Evolutionary conservation across 1,140 invertebrate species (phyloP), one percentile per base, ranked within the genome.

Genomic region (Brachystomella parvula): DNA sequence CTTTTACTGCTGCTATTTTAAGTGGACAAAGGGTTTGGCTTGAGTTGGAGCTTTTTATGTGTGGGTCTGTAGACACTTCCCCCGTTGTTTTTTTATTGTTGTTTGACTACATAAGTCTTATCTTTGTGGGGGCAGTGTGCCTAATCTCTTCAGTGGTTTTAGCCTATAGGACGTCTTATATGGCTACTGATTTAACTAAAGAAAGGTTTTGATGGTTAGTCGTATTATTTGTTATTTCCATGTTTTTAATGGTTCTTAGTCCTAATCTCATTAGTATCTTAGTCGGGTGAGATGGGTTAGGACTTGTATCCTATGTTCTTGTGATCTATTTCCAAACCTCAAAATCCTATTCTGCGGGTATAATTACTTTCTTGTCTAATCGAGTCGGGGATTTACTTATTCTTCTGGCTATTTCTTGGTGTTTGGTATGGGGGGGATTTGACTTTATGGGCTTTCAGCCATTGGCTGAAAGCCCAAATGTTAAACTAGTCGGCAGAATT

Each of bases 231-330:
- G 78, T 86, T 74, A 73, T 83, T 57, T 85, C 82, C n/a, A 86
- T 87, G 81, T 76, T 85, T 72, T 77, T 86, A 73, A 79, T 87
- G 80, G 83, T 86, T 84, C 78, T 85, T 76, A 82, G 82, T 12
- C 81, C 82, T 70, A 85, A 85, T 83, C 77, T 86, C 77, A 77
- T 86, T 79, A 81, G 79, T 75, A 84, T 87, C 82, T 80, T 87
- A 76, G 80, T 86, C 75, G 84, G 85, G 0, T 86, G 84, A 71
- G 85, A 87, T 83, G 83, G 83, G 0, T 80, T 86, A 76, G 85
- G 85, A 0, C 77, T 84, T 73, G 77, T 83, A 74, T 86, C 84
- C 74, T 86, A 84, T 82, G 82, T 79, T 81, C 82, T 85, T 79
- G 79, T 85, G 47, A 82, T 84, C 82, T 85, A 81, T 81, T 85